Evolutionary conservation across 2,113 vertebrate species (phyloP).

Genomic region (Illadopsis cleaveri): DNA sequence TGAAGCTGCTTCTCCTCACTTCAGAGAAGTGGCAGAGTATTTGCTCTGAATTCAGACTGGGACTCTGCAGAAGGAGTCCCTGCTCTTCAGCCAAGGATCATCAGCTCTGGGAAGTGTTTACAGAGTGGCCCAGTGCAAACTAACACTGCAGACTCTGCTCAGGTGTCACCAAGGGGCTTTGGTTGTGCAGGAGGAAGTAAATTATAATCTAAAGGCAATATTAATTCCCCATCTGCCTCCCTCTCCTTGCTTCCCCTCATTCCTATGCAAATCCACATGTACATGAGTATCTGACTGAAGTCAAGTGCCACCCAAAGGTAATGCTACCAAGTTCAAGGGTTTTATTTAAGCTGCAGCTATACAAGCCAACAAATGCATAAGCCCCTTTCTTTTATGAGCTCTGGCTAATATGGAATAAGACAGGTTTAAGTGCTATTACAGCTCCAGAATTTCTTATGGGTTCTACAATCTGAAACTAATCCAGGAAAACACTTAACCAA

Average conservation of each 20-base stretch:
- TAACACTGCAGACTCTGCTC: background rate
- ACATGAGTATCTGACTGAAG: background rate
- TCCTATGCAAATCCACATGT: rapidly evolving
- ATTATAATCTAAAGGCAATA: background rate
- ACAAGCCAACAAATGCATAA: background rate
- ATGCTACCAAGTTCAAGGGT: background rate
- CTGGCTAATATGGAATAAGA: background rate
- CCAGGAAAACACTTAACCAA: background rate
- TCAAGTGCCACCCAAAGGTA: background rate
- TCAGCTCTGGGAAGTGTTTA: background rate
- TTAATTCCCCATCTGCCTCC: background rate
- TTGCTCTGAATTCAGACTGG: background rate
- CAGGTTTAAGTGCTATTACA: background rate
- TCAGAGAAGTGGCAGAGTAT: background rate
- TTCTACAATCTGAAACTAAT: background rate
- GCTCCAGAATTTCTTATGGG: background rate
- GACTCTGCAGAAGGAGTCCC: background rate
- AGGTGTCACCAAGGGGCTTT: background rate
- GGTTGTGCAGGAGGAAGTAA: background rate
- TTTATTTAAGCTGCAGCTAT: background rate
- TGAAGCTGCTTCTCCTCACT: background rate
- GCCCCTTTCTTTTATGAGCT: background rate
- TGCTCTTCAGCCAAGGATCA: background rate
- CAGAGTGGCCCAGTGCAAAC: background rate
- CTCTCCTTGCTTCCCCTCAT: background rate